Evolutionary conservation across 2,797 vertebrate species (phyloP), one percentile per base, ranked within the genome.

Genomic region (Paratrypauchen microcephalus): DNA sequence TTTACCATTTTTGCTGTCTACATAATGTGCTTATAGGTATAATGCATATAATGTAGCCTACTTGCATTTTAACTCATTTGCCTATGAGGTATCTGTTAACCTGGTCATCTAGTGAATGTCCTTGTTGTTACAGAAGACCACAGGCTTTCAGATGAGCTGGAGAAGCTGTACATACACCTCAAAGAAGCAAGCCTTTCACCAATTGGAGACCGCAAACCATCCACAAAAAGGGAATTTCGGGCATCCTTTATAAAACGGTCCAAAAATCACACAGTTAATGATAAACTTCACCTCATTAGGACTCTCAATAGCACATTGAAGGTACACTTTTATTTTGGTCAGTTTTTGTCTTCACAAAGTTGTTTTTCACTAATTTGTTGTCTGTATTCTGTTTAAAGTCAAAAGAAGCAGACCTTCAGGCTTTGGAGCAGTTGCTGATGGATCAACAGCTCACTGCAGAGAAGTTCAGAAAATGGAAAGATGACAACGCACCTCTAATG

Each of bases 291-390:
- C 86, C 93, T 93, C 70, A 93, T 98, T 79, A 92, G 97, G 85
- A 93, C 95, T 60, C 92, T 99, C 76, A 98, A 96, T 80, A 99
- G 97, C 89, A 99, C 97, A 15, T 90, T 99, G 74, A 99, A 99
- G 97, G 97, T 99, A 92, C 2, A 2, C 32, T n/a, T 69, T 48
- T 9, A 4, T 36, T 66, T 36, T 54, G 16, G 2, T 5, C 11
- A 32, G 0, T 52, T 28, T 32, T 23, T 18, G 8, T 47, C 26
- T 64, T 61, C 60, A 26, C 39, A 64, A n/a, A 3, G 15, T 12
- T 28, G 24, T 1, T 19, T 68, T 66, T 66, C 72, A 18, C 16
- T 70, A 13, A 64, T 6, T 23, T 69, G 7, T 70, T 23, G 30
- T 54, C 23, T 63, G 36, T 63, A 2, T 64, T 57, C 16, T 45